Evolutionary conservation across 2,113 vertebrate species (phyloP).

Genomic region (Ginglymostoma cirratum): DNA sequence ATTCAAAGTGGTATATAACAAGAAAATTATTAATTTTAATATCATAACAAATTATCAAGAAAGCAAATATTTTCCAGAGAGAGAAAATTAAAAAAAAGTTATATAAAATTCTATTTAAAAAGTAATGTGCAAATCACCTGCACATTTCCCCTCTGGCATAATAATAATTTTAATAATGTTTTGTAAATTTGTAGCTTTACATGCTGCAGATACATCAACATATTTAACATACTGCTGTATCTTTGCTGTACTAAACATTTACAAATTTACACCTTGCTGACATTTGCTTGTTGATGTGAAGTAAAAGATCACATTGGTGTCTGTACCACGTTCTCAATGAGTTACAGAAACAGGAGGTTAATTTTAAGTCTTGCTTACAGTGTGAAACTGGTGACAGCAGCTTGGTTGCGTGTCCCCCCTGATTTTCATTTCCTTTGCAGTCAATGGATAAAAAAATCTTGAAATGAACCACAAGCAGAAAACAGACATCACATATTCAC

Average conservation of each 20-base stretch:
- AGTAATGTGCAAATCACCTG: slow-evolving; percentile 26
- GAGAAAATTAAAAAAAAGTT: not conserved
- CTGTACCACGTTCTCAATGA: slow-evolving; percentile 17
- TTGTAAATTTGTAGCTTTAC: slow-evolving; percentile 35
- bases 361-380: not conserved
- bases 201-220: slow-evolving; percentile 19
- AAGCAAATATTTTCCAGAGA: slow-evolving; percentile 1
- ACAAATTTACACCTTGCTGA: slow-evolving; percentile 12
- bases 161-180: slow-evolving; percentile 11
- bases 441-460: not conserved
- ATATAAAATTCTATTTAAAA: slow-evolving; percentile 21
- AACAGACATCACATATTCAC: not conserved
- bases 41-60: slow-evolving; percentile 25
- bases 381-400: not conserved
- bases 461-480: not conserved
- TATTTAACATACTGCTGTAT: slow-evolving; percentile 21
- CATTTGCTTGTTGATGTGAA: slow-evolving; percentile 4
- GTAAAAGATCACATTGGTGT: not conserved
- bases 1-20: slow-evolving; percentile 32
- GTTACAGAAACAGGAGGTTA: not conserved
- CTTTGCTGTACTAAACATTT: slow-evolving; percentile 18
- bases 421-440: not conserved
- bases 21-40: slow-evolving; percentile 20
- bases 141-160: slow-evolving; percentile 19
- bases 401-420: not conserved